Evolutionary conservation across 2,113 vertebrate species (phyloP), one percentile per base, ranked within the genome.

Genomic region (Hippopotamus amphibius): DNA sequence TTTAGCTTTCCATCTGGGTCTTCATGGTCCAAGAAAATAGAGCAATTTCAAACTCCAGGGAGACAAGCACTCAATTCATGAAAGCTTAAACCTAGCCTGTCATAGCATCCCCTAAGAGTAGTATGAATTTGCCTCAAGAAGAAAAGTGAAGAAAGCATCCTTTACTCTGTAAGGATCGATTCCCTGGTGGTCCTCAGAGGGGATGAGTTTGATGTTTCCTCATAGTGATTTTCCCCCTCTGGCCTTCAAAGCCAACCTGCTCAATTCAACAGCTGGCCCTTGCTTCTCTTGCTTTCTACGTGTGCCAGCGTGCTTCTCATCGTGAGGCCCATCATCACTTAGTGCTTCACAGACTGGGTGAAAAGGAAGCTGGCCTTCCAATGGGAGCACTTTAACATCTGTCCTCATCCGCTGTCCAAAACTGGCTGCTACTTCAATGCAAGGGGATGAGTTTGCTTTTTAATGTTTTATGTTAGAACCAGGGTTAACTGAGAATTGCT

Each of bases 11-110:
- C 97, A 96, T 97, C 97, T 97, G 95, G 83, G 93, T 96, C 93
- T 97, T 96, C 97, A 96, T 95, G 98, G 95, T 97, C 96, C 96
- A 96, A 92, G 91, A 96, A 97, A 96, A 97, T 48, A 90, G 28
- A 96, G 96, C 87, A 88, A 71, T 97, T 96, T 95, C 95, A 92
- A 90, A 95, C 84, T 93, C 95, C 90, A 74, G 84, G 53, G 95
- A 98, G 76, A 92, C 43, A 80, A 48, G 46, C 33, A 79, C 66
- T 97, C 89, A 65, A 69, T 96, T 90, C 93, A 90, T 43, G 46
- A 97, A 93, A 90, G 84, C 84, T 88, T 95, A 96, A 96, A 82
- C 90, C 63, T 77, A 77, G 80, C 84, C 93, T 95, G 72, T 89
- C 9, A 0, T 9, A 50, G 48, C 83, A 41, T 94, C 87, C 89